Base-by-base conservation (phyloP, 2,113 vertebrate species). In the Leptobrachium ailaonicum region DNA sequence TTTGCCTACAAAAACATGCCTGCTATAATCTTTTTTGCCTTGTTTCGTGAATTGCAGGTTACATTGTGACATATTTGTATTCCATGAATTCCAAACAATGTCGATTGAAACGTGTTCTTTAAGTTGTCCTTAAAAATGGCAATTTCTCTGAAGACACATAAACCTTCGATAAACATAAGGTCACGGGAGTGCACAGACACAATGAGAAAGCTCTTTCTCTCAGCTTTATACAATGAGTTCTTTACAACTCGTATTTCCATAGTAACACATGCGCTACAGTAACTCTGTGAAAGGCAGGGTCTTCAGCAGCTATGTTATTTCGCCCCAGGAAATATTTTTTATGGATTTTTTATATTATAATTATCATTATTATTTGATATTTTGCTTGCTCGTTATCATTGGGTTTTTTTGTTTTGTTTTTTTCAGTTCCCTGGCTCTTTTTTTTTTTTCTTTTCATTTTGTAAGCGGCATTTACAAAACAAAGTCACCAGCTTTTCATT, bases 151-250 rank as follows among this genome's bases (percentile, higher is more conserved):
- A 56, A 60, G 41, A 44, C 67, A 71, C 67, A 44, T 77, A 77
- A 42, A 68, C 67, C 44, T 70, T 69, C 67, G 71, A 71, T 77
- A 77, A 71, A 47, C 56, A 77, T 70, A 69, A 77, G 76, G 76
- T 62, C 67, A 77, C 66, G 41, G 76, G 41, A 20, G 41, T 40
- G 47, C 56, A 32, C 12, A 66, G 67, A 77, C 13, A 54, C 13
- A 72, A 47, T 41, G 50, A 72, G 70, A 5, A 54, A 54, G 50
- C n/a, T 72, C 50, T 41, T 72, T 72, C 70, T 54, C 50, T 54
- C 20, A 41, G 32, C 50, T 72, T 72, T 72, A 50, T 72, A 72
- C 70, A 72, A 72, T 72, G n/a, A 6, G 11, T 41, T 54, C 32
- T 14, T 72, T 72, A 72, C 47, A 72, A 72, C 14, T 72, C 50